Evolutionary conservation across 1,140 invertebrate species (phyloP).

Genomic region (Drosophila hydei): DNA sequence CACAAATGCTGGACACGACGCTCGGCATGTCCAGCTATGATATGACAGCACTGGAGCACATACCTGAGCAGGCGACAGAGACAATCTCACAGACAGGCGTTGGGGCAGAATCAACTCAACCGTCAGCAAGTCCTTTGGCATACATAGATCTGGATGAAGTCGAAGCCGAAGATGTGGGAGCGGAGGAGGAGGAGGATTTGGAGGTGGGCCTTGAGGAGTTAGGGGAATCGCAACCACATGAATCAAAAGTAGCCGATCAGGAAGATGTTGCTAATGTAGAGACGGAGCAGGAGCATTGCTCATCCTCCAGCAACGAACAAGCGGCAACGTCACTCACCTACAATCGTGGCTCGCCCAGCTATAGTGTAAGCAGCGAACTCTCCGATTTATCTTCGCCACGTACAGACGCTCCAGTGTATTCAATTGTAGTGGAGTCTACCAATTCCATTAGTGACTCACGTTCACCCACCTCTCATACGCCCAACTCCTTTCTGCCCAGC

Average conservation of each 20-base stretch:
- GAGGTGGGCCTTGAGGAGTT: neutral
- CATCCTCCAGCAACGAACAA: neutral
- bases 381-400: conserved; percentile 40
- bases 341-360: conserved; percentile 30
- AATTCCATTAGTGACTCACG: conserved; percentile 62
- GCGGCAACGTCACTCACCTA: neutral
- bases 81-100: no score
- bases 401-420: conserved; percentile 46
- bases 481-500: conserved; percentile 64
- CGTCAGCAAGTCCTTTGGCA: neutral
- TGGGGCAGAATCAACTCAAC: neutral
- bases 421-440: conserved; percentile 63
- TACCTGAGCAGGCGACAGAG: neutral
- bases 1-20: conserved; percentile 68
- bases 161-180: neutral
- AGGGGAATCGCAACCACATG: neutral
- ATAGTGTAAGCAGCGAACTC: conserved; percentile 52
- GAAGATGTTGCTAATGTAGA: neutral
- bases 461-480: conserved; percentile 61
- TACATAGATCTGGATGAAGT: conserved; percentile 2
- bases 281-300: neutral
- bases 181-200: neutral
- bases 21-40: conserved; percentile 76
- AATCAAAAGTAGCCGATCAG: neutral
- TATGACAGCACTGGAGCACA: conserved; percentile 34